Evolutionary conservation across 1,140 invertebrate species (phyloP).

Genomic region (Saccostrea echinata): DNA sequence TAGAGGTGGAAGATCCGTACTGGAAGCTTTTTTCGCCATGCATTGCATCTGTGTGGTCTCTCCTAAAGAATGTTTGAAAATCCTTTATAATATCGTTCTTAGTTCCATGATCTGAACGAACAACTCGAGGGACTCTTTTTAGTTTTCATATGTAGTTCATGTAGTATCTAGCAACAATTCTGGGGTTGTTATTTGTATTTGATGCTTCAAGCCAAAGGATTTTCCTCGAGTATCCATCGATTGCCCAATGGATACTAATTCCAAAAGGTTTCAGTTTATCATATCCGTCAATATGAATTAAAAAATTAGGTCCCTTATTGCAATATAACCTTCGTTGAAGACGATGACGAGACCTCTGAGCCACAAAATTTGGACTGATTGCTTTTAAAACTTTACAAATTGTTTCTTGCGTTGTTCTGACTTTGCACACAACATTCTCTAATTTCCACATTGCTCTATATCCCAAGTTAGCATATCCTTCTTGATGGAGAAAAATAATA

Average conservation of each 20-base stretch:
- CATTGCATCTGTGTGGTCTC: conserved; percentile 26
- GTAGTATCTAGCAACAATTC: conserved; percentile 46
- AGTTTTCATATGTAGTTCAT: conserved; percentile 38
- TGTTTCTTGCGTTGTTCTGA: conserved; percentile 36
- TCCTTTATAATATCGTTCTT: conserved; percentile 40
- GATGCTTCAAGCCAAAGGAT: conserved; percentile 49
- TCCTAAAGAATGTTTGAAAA: conserved; percentile 21
- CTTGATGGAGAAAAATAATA: not conserved
- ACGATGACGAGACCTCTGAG: not conserved
- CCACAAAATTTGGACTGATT: conserved; percentile 13
- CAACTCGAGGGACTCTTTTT: conserved; percentile 25
- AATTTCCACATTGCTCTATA: conserved; percentile 22
- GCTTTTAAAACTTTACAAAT: not conserved
- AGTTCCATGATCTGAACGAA: conserved; percentile 43
- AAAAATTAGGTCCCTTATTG: conserved; percentile 36
- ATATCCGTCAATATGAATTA: conserved; percentile 50
- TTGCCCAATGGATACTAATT: conserved; percentile 51
- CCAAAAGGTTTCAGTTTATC: conserved; percentile 58
- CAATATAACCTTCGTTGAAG: conserved; percentile 23
- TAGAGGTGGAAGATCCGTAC: conserved; percentile 37
- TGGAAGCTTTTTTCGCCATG: conserved; percentile 22
- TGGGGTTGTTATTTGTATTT: conserved; percentile 62
- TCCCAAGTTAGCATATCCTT: not conserved
- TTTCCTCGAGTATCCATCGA: conserved; percentile 56
- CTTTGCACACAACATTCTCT: not conserved